Evolutionary conservation across 2,888 invertebrate species (phyloP), one percentile per base, ranked within the genome.

Genomic region (Synergus laeviventris): DNA sequence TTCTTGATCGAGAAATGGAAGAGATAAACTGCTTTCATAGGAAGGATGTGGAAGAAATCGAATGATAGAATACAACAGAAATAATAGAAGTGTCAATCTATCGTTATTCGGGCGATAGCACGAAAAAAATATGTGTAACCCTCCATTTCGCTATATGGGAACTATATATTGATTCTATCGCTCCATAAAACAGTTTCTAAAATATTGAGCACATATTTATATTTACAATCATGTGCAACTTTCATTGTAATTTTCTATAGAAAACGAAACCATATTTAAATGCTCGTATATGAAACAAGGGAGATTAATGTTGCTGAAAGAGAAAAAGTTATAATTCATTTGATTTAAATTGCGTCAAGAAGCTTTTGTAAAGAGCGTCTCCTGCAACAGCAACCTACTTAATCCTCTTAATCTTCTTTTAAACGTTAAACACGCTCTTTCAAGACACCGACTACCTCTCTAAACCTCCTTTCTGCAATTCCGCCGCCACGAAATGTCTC

Each of bases 321-420:
- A n/a, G 24, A 49, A 16, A 16, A 24, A 21, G 24, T 21, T 9
- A 42, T 49, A 66, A 66, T 31, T 66, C 24, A 66, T 66, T 66
- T 21, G 45, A 66, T 24, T 45, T 49, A 49, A 66, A 66, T 66
- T 66, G 45, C 45, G 16, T 49, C 45, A 66, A 42, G 24, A 66
- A 45, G 14, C 49, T 49, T 66, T 12, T 24, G 16, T 14, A 66
- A 66, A 45, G 24, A 49, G 24, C 66, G 21, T 24, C 24, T 24
- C 31, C 45, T 16, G 45, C 45, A 66, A 24, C n/a, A 66, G 45
- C 66, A 66, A 66, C 16, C 66, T 66, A 49, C 66, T 49, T 31
- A 66, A 66, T 49, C 66, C 66, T n/a, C 45, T 66, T 66, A 31
- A 66, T 66, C 45, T 66, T 66, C 45, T 66, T 66, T 66, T 66